phyloP scores from a whole-genome alignment of 2,888 invertebrate species.

The Perizoma affinitatum region DNA sequence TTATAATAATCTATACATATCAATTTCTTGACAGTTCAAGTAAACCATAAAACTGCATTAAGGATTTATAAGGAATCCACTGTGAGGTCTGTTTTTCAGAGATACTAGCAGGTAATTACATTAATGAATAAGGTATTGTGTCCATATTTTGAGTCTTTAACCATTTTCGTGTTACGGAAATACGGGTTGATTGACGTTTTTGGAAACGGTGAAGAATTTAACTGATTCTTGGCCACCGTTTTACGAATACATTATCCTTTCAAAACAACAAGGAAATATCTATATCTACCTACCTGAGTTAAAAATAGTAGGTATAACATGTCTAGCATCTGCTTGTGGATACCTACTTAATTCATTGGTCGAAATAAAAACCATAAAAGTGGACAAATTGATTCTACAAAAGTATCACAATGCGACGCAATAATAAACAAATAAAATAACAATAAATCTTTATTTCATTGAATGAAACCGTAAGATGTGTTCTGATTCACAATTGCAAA shows the following conservation, averaged over 20 bases:
- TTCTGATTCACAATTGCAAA: slow-evolving; percentile 25
- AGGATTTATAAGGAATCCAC: too few species aligned
- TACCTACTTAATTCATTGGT: too few species aligned
- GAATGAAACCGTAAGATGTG: slow-evolving; percentile 19
- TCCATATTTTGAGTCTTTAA: slow-evolving; percentile 6
- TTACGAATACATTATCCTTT: background rate
- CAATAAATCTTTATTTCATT: slow-evolving; percentile 24
- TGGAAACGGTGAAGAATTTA: slow-evolving; percentile 6
- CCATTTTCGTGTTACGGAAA: slow-evolving; percentile 13
- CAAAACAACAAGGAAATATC: background rate
- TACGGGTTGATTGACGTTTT: slow-evolving; percentile 7
- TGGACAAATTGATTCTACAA: slow-evolving; percentile 6
- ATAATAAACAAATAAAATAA: slow-evolving; percentile 17
- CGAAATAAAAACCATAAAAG: background rate
- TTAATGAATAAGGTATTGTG: slow-evolving; percentile 7
- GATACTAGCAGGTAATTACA: background rate
- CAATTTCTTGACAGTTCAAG: too few species aligned
- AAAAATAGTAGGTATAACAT: too few species aligned
- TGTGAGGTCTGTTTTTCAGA: background rate
- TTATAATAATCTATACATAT: too few species aligned
- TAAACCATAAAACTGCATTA: too few species aligned
- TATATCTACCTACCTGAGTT: too few species aligned
- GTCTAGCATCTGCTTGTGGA: too few species aligned
- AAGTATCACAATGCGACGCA: slow-evolving; percentile 7
- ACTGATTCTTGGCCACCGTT: background rate